Evolutionary conservation across 2,797 vertebrate species (phyloP).

Genomic region (Nannoperca obscura): DNA sequence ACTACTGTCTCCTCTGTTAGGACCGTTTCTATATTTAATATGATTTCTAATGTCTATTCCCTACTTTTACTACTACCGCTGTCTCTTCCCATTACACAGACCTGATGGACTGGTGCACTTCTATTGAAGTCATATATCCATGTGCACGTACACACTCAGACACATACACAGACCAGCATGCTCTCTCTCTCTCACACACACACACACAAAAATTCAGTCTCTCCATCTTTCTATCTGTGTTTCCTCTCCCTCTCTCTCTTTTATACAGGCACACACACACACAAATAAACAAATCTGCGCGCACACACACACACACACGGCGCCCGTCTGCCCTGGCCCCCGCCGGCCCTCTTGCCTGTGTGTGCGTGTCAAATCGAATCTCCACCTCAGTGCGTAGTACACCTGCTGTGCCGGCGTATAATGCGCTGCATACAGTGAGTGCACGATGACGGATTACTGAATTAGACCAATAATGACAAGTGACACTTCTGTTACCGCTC

Average conservation of each 20-base stretch:
- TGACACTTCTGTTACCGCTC: slow-evolving; percentile 91
- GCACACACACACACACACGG: slow-evolving; percentile 16
- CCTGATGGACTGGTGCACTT: slow-evolving; percentile 58
- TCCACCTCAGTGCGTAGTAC: slow-evolving; percentile 84
- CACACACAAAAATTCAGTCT: slow-evolving; percentile 65
- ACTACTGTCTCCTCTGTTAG: slow-evolving; percentile 2
- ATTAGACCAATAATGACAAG: slow-evolving; percentile 91
- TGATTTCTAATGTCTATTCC: slow-evolving; percentile 11
- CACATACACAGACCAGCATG: slow-evolving; percentile 18
- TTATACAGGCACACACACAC: slow-evolving; percentile 17
- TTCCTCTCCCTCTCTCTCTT: slow-evolving; percentile 48
- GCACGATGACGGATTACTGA: slow-evolving; percentile 89
- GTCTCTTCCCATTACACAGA: slow-evolving; percentile 38
- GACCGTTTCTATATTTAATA: slow-evolving; percentile 18
- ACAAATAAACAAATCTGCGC: too few relatives aligned
- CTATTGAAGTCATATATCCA: slow-evolving; percentile 48
- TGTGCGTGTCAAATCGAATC: slow-evolving; percentile 88
- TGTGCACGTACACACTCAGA: slow-evolving; percentile 1
- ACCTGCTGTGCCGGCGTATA: slow-evolving; percentile 87
- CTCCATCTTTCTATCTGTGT: slow-evolving; percentile 52
- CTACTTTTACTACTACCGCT: slow-evolving; percentile 1
- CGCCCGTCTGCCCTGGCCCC: slow-evolving; percentile 63
- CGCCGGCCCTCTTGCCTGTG: slow-evolving; percentile 74
- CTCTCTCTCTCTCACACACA: slow-evolving; percentile 34
- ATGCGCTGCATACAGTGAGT: slow-evolving; percentile 85